These are phyloP conservation scores for Aricia agestis DNA, from an alignment of 1,140 invertebrate genomes.

Conservation along the genomic window DNA sequence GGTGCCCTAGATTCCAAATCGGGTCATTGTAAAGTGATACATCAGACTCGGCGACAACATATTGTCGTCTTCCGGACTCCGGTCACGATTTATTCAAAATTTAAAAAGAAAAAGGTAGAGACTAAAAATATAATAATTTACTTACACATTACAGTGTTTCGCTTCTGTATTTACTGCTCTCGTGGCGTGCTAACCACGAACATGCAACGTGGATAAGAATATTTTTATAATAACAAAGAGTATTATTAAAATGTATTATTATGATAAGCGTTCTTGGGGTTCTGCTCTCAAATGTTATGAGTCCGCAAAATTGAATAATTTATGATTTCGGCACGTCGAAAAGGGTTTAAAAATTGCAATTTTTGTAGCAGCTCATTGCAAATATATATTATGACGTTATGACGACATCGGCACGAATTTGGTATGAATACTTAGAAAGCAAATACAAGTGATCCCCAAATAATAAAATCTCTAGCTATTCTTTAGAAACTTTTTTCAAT, in stretches of 20 bases:
- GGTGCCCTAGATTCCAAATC: background rate
- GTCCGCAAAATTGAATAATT: too few relatives aligned
- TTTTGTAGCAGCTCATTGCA: too few relatives aligned
- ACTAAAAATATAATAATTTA: background rate
- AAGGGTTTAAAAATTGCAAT: too few relatives aligned
- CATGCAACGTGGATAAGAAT: background rate
- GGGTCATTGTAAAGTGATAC: background rate
- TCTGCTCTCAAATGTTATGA: too few relatives aligned
- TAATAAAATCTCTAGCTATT: too few relatives aligned
- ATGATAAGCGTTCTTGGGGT: too few relatives aligned
- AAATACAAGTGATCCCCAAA: too few relatives aligned
- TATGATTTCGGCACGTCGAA: too few relatives aligned
- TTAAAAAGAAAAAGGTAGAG: background rate
- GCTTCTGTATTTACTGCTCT: background rate
- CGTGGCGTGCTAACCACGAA: background rate
- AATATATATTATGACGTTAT: too few relatives aligned
- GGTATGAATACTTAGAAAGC: too few relatives aligned
- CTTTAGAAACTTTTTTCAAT: too few relatives aligned
- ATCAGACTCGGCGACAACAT: background rate
- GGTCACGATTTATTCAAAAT: background rate
- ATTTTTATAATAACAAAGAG: background rate
- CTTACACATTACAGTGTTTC: background rate
- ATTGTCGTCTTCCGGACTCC: background rate
- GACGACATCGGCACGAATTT: too few relatives aligned
- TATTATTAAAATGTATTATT: background rate